These are phyloP conservation scores for Acrocephalus arundinaceus DNA, from an alignment of 2,113 vertebrate genomes.

Conservation along the genomic window DNA sequence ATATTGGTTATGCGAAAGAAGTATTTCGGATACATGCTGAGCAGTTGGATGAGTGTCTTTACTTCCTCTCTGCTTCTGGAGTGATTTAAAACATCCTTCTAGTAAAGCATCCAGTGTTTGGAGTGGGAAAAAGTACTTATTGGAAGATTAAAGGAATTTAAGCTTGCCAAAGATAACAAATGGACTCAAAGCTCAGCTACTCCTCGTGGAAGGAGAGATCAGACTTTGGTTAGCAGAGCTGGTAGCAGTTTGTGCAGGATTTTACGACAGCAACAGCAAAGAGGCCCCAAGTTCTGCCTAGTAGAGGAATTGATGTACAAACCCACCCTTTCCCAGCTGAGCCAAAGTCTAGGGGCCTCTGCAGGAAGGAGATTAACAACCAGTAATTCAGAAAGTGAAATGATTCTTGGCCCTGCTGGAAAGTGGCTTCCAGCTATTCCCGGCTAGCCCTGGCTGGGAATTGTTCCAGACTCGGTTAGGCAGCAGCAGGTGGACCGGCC, in stretches of 20 bases:
- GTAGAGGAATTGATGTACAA: background rate
- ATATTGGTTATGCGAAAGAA: background rate
- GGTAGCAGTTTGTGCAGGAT: background rate
- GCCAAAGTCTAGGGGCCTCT: background rate
- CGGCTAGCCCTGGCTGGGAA: too few species aligned
- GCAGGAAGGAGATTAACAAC: conserved; percentile 10
- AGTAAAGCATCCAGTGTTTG: conserved; percentile 8
- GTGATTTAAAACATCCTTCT: conserved; percentile 35
- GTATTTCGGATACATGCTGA: background rate
- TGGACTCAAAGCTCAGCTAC: background rate
- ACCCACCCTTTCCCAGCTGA: background rate
- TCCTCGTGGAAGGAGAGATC: background rate
- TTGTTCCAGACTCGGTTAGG: too few species aligned
- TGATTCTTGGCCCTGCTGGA: too few species aligned
- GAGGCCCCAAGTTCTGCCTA: background rate
- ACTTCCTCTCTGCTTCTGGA: conserved; percentile 12
- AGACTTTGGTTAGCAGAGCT: background rate
- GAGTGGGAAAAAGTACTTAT: background rate
- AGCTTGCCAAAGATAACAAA: conserved; percentile 16
- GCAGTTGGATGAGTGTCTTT: background rate
- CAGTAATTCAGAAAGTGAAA: background rate
- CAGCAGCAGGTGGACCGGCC: too few species aligned
- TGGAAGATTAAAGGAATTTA: conserved; percentile 49
- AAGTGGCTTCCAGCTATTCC: too few species aligned
- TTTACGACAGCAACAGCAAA: background rate